Percentiles rank a stretch among this genome's conserved stretches.
phyloP scores from a whole-genome alignment of 1,140 invertebrate species.

The Drosophila repleta region DNA sequence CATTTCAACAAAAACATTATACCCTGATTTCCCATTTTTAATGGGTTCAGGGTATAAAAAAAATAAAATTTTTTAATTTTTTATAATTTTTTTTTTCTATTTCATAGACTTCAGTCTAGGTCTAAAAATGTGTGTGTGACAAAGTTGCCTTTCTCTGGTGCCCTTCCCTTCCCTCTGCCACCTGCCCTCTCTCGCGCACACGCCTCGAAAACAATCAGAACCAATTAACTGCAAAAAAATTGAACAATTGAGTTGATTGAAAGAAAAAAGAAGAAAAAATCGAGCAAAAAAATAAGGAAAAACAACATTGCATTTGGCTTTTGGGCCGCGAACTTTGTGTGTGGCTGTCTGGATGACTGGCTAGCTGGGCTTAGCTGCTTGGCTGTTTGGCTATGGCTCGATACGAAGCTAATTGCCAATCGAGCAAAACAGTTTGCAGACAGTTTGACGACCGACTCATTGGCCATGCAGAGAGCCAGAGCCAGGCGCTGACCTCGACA shows the following conservation, averaged over 20 bases:
- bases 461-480: constrained; percentile 55
- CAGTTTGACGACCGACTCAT: constrained; percentile 75
- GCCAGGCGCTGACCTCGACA: constrained; percentile 50
- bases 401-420: constrained; percentile 71
- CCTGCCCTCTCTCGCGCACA: constrained; percentile 27
- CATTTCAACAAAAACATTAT: no score
- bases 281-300: not conserved
- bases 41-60: no score
- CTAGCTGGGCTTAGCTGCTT: not conserved
- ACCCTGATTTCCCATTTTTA: no score
- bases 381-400: constrained; percentile 9
- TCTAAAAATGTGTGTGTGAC: not conserved
- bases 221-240: constrained; percentile 76
- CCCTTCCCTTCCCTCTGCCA: not conserved
- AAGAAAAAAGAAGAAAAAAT: constrained; percentile 12
- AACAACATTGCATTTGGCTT: constrained; percentile 40
- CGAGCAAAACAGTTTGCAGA: constrained; percentile 59
- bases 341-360: constrained; percentile 15
- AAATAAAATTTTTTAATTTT: no score
- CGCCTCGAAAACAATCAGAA: constrained; percentile 80
- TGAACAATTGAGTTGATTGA: constrained; percentile 68
- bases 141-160: no score
- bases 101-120: no score
- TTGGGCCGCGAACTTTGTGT: constrained; percentile 35
- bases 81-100: no score